Conservation (phyloP, 2,113 vertebrate genomes). For the Chiloscyllium plagiosum region DNA sequence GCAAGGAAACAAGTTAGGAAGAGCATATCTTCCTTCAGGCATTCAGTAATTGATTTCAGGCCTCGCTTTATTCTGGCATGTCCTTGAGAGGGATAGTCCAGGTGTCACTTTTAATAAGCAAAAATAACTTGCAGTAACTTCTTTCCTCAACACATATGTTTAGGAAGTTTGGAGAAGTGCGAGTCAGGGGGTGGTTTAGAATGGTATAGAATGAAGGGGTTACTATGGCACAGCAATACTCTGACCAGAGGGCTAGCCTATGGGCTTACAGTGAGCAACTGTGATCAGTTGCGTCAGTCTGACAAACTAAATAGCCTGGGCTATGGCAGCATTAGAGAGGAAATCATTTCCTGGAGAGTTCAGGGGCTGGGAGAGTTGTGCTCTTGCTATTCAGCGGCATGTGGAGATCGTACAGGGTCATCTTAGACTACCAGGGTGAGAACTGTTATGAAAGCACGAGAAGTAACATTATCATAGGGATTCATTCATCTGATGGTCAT, state of each 20-base stretch:
- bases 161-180: background rate
- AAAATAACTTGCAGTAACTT: background rate
- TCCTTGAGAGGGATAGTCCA: background rate
- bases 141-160: background rate
- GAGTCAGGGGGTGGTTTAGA: too few relatives aligned
- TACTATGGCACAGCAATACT: background rate
- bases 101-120: background rate
- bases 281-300: background rate
- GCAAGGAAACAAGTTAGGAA: conserved; percentile 10
- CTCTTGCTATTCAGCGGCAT: too few relatives aligned
- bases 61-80: background rate
- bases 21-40: conserved; percentile 19
- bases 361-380: too few relatives aligned
- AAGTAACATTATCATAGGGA: background rate
- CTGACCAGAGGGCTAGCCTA: background rate
- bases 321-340: background rate
- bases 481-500: background rate
- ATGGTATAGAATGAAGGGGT: background rate
- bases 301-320: background rate
- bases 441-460: background rate
- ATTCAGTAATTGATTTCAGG: background rate
- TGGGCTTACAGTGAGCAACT: background rate
- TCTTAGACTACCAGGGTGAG: background rate
- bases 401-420: too few relatives aligned
- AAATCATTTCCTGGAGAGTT: background rate